Evolutionary conservation across 2,888 invertebrate species (phyloP).

Genomic region (Myopa testacea): DNA sequence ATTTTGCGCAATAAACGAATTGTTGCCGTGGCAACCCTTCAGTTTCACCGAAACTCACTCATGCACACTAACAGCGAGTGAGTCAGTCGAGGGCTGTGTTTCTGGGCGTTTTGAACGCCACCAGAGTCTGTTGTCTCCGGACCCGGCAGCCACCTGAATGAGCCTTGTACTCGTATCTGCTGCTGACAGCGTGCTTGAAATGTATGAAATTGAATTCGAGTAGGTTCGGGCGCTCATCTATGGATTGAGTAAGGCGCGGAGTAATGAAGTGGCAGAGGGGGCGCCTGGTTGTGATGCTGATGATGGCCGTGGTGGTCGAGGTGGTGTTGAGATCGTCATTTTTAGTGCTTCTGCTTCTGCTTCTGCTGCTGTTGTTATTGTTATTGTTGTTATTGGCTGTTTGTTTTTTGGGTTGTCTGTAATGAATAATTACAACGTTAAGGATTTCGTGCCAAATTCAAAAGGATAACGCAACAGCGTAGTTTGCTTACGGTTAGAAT

Average conservation of each 20-base stretch:
- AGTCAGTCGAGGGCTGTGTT: slow-evolving; percentile 13
- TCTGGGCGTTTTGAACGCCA: background rate
- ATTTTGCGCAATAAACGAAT: slow-evolving; percentile 36
- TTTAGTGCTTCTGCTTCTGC: background rate
- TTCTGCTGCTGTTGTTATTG: slow-evolving; percentile 12
- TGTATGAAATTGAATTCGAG: slow-evolving; percentile 32
- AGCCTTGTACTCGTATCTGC: slow-evolving; percentile 16
- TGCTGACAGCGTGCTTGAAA: slow-evolving; percentile 29
- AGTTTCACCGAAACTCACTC: slow-evolving; percentile 33
- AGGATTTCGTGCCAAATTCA: slow-evolving; percentile 17
- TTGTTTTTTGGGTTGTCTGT: slow-evolving; percentile 16
- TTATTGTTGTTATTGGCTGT: background rate
- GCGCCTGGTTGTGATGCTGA: background rate
- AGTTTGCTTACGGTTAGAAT: too few relatives aligned
- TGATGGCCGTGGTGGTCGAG: slow-evolving; percentile 5
- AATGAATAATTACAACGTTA: slow-evolving; percentile 35
- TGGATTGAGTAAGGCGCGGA: background rate
- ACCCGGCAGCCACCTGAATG: slow-evolving; percentile 20
- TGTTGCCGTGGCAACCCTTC: slow-evolving; percentile 34
- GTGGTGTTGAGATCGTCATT: slow-evolving; percentile 34
- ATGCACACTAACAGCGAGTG: slow-evolving; percentile 19
- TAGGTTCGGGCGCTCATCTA: slow-evolving; percentile 16
- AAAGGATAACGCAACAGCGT: slow-evolving; percentile 9
- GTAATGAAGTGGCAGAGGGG: background rate
- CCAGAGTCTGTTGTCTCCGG: background rate